Evolutionary conservation across 2,888 invertebrate species (phyloP), one percentile per base, ranked within the genome.

Genomic region (Cephonodes hylas): DNA sequence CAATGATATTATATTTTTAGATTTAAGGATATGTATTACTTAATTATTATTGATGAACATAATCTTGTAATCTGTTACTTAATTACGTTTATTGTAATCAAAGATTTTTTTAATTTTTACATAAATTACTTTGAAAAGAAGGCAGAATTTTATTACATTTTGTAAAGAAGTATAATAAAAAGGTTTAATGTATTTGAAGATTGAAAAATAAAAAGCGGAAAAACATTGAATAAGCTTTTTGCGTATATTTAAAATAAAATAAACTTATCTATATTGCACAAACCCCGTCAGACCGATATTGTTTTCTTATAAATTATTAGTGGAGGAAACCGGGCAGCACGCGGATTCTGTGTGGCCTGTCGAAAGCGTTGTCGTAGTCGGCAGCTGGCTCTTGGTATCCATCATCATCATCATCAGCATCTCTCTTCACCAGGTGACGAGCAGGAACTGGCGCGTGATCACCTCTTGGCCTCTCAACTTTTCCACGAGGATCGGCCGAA

Each of bases 21-120:
- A 31, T 45, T 45, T 34, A 45, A 42, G 66, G 68, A 66, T 20
- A 64, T 64, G 61, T 68, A 67, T 67, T 65, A 65, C 62, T 66
- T 65, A 66, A 66, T 25, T 73, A 82, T 82, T 83, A 84, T 83
- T 77, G 86, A 80, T 87, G 86, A 83, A 88, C 79, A 86, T 87
- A 85, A 83, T 85, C 79, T 79, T 83, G 73, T 84, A 81, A 81
- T 77, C 70, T 83, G 86, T 86, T 88, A 86, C 80, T 83, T 86
- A 81, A 78, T 74, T 80, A 80, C 61, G 18, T 58, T 65, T 77
- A 75, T 68, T 81, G 70, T 80, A 76, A 66, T 71, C 66, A 70
- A 70, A 72, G 72, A 73, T 77, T 79, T 82, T n/a, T 77, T 76
- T 67, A 70, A 67, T 66, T 74, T 77, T 73, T 66, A 67, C 83